These are phyloP conservation scores for Drosophila leontia DNA, from an alignment of 1,140 invertebrate genomes.

Conservation along the genomic window DNA sequence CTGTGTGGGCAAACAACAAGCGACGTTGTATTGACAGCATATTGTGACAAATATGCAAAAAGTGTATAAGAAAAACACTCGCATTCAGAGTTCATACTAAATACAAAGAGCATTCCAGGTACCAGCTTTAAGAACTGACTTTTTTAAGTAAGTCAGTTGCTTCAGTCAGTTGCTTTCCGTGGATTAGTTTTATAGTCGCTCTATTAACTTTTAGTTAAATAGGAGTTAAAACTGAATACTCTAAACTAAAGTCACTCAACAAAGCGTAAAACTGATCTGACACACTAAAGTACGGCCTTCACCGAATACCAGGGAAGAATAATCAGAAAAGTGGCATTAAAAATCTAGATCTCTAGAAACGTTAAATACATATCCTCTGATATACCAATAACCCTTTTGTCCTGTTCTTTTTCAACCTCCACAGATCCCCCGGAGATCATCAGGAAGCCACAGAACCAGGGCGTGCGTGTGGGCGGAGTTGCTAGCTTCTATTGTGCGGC, in stretches of 20 bases:
- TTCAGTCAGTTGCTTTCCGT: not conserved
- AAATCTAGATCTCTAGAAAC: not conserved
- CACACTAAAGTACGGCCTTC: not conserved
- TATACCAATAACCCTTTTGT: slow-evolving; percentile 38
- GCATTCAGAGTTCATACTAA: not conserved
- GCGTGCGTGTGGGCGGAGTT: slow-evolving; percentile 94
- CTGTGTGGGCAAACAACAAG: slow-evolving; percentile 69
- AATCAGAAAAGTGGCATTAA: slow-evolving; percentile 7
- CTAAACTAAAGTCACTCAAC: not conserved
- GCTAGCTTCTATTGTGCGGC: slow-evolving; percentile 98
- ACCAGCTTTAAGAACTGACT: slow-evolving; percentile 22
- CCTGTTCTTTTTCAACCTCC: slow-evolving; percentile 81
- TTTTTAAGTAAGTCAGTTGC: not conserved
- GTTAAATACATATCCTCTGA: slow-evolving; percentile 3
- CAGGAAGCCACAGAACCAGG: slow-evolving; percentile 93
- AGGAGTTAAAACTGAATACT: not conserved
- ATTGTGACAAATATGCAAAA: slow-evolving; percentile 82
- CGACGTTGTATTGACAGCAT: slow-evolving; percentile 79
- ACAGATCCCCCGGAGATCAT: slow-evolving; percentile 96
- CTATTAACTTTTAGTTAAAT: not conserved
- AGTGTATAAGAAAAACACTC: slow-evolving; percentile 41
- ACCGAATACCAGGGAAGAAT: too few relatives aligned
- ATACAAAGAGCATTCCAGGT: slow-evolving; percentile 23
- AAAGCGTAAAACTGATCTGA: not conserved
- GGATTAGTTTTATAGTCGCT: not conserved